Percentiles rank a stretch among this genome's conserved stretches.
phyloP scores from a whole-genome alignment of 2,888 invertebrate genomes.

The Megamerina dolium region DNA sequence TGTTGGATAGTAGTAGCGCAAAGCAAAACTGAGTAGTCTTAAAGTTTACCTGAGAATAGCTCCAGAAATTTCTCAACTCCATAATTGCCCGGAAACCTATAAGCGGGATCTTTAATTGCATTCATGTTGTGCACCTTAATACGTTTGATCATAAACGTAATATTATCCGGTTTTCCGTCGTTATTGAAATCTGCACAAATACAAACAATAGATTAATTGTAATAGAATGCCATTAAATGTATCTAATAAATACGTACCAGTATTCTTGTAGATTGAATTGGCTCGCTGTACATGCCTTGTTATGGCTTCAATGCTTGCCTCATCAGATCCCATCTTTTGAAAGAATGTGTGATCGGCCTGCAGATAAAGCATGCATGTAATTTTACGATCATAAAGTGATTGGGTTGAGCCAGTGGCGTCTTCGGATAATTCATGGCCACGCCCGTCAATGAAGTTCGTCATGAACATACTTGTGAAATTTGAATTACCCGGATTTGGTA shows the following conservation, averaged over 20 bases:
- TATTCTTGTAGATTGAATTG: constrained; percentile 79
- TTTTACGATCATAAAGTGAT: constrained; percentile 64
- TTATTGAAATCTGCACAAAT: constrained; percentile 78
- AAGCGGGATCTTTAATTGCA: constrained; percentile 76
- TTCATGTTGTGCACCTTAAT: constrained; percentile 88
- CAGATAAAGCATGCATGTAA: constrained; percentile 90
- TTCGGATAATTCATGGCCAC: constrained; percentile 25
- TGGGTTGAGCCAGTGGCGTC: constrained; percentile 20
- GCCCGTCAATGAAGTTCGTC: constrained; percentile 39
- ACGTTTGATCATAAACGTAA: constrained; percentile 92
- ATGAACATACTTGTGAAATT: constrained; percentile 44
- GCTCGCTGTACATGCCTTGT: constrained; percentile 91
- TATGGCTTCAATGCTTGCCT: constrained; percentile 92
- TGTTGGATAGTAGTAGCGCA: too few species aligned
- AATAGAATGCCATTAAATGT: background rate
- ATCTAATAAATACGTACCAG: constrained; percentile 54
- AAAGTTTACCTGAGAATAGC: constrained; percentile 85
- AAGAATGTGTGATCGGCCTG: constrained; percentile 97
- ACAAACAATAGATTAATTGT: constrained; percentile 2
- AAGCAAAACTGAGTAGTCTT: too few species aligned
- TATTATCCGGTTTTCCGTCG: constrained; percentile 85
- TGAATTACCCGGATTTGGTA: constrained; percentile 42
- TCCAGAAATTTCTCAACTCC: constrained; percentile 98
- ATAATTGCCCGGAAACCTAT: constrained; percentile 90
- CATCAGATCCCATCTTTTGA: constrained; percentile 87